Base-by-base conservation (phyloP, 2,797 vertebrate species). In the Myotis planiceps region DNA sequence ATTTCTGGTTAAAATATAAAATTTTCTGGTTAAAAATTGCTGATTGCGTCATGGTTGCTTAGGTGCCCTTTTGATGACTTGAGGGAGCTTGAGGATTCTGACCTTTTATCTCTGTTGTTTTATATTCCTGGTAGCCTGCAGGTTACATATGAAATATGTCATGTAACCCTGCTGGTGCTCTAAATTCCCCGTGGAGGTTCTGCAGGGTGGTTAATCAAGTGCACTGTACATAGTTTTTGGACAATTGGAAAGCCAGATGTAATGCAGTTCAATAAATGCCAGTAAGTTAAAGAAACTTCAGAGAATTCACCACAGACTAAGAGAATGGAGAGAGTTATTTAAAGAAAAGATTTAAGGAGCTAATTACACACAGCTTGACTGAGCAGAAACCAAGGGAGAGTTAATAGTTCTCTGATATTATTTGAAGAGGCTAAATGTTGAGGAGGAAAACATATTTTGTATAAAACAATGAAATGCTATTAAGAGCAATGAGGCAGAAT, bases 361-460 rank as follows among this genome's bases (percentile, higher is more conserved):
- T 95, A 95, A 96, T 97, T 97, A 95, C 49, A 78, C 92, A 90
- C 93, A 97, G 90, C 92, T 94, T 93, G 89, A 88, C 76, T 95
- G 84, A 97, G 42, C 78, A 88, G 93, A 94, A 92, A 88, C 34
- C 80, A 79, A 93, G 87, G 72, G 69, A 90, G 69, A 97, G 51
- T 72, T 96, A 97, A 95, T 90, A 88, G 34, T 75, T 87, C 80
- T 92, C 95, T 84, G 68, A 88, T 97, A 95, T 93, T 96, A 75
- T 96, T 76, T 92, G 88, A 97, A 96, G 93, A 95, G 74, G 66
- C 72, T 90, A 88, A 97, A 94, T 92, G 80, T 88, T 68, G 55
- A 94, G 45, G 66, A 96, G 68, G 69, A 92, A 95, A 93, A 83
- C 89, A 47, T 85, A 74, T 84, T 94, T 95, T 93, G 18, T 90